phyloP scores from a whole-genome alignment of 1,140 invertebrate species.

The Megathymus violae region DNA sequence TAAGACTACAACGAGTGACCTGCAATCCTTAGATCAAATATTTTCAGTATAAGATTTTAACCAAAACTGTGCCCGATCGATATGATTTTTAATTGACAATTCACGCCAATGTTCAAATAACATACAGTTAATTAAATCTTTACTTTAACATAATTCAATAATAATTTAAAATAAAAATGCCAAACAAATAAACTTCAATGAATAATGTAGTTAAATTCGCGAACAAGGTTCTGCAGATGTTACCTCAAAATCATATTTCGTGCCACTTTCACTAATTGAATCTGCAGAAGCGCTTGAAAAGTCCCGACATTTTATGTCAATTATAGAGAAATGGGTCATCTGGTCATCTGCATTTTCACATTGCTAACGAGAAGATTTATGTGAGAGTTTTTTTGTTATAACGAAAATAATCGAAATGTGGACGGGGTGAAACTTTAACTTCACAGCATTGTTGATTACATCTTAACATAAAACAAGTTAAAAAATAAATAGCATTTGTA shows the following conservation, averaged over 20 bases:
- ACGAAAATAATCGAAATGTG: neutral
- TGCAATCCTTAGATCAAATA: no score
- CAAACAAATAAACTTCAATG: neutral
- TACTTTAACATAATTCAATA: no score
- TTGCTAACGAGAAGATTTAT: slow-evolving; percentile 23
- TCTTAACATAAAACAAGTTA: no score
- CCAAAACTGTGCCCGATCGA: no score
- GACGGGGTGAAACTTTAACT: neutral
- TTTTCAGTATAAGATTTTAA: no score
- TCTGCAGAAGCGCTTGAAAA: slow-evolving; percentile 24
- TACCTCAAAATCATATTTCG: slow-evolving; percentile 28
- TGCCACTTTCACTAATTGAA: slow-evolving; percentile 22
- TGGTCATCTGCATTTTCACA: slow-evolving; percentile 29
- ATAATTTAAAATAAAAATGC: no score
- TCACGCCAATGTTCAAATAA: no score
- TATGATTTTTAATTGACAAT: no score
- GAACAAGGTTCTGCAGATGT: slow-evolving; percentile 4
- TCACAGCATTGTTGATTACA: no score
- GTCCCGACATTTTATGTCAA: slow-evolving; percentile 22
- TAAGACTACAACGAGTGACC: no score
- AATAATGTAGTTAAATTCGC: slow-evolving; percentile 21
- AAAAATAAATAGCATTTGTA: no score
- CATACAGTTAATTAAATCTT: no score
- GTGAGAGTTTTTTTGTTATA: slow-evolving; percentile 12
- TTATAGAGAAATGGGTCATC: slow-evolving; percentile 25